phyloP scores from a whole-genome alignment of 2,888 invertebrate species.

The Polydrusus tereticollis region DNA sequence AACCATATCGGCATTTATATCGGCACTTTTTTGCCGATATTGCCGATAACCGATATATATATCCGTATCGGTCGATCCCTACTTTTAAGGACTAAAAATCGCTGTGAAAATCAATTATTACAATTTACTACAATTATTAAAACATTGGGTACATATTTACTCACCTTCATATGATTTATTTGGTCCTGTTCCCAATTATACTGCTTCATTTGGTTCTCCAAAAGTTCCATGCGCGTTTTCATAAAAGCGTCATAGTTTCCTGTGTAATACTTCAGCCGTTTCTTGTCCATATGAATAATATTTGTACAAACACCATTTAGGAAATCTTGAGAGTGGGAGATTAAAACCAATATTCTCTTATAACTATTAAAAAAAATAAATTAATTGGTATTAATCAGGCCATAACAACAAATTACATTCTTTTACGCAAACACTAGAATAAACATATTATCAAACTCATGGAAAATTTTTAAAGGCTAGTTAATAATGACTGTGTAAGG shows the following conservation, averaged over 20 bases:
- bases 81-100: too few relatives aligned
- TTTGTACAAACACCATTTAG: conserved; percentile 97
- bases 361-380: conserved; percentile 72
- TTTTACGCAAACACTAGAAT: too few relatives aligned
- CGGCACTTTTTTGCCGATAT: too few relatives aligned
- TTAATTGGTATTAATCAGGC: neutral
- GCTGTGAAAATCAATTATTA: neutral
- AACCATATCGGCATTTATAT: too few relatives aligned
- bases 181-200: conserved; percentile 99
- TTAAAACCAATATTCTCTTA: conserved; percentile 95
- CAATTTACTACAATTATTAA: neutral
- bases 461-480: too few relatives aligned
- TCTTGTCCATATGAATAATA: conserved; percentile 95
- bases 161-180: conserved; percentile 97
- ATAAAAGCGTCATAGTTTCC: conserved; percentile 96
- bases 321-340: conserved; percentile 99
- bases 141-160: neutral
- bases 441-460: too few relatives aligned
- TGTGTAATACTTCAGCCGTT: conserved; percentile 93
- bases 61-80: too few relatives aligned
- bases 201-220: conserved; percentile 99
- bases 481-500: too few relatives aligned
- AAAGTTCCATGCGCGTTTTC: conserved; percentile 91
- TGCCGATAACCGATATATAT: too few relatives aligned
- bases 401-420: too few relatives aligned